These are phyloP conservation scores for Thamnophis sirtalis DNA, from an alignment of 2,113 vertebrate genomes.

Conservation along the genomic window DNA sequence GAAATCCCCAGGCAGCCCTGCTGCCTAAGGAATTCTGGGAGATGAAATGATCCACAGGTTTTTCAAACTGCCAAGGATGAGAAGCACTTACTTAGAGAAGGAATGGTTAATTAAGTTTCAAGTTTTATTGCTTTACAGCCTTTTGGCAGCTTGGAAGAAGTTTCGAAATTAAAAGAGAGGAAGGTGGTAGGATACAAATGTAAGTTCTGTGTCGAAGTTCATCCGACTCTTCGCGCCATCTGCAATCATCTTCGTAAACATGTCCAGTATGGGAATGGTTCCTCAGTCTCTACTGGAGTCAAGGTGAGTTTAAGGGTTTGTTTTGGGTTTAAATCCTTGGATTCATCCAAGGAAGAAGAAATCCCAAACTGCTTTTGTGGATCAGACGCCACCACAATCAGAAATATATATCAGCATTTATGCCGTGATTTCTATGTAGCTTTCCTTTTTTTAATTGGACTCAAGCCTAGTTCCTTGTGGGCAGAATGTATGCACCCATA, in stretches of 20 bases:
- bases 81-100: not conserved
- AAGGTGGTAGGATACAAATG: slow-evolving; percentile 91
- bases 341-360: not conserved
- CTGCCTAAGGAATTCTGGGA: not conserved
- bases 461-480: slow-evolving; percentile 40
- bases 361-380: not conserved
- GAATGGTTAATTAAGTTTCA: slow-evolving; percentile 13
- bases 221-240: slow-evolving; percentile 93
- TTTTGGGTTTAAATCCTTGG: not conserved
- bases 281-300: slow-evolving; percentile 77
- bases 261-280: slow-evolving; percentile 89
- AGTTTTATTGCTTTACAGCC: slow-evolving; percentile 63
- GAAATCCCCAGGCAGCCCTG: not conserved
- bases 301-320: slow-evolving; percentile 64
- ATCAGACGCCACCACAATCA: not conserved
- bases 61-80: not conserved
- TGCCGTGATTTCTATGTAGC: slow-evolving; percentile 31
- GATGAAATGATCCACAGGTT: not conserved
- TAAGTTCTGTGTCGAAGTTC: slow-evolving; percentile 95
- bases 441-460: slow-evolving; percentile 37
- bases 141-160: slow-evolving; percentile 76
- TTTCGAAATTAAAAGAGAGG: slow-evolving; percentile 77
- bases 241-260: slow-evolving; percentile 98
- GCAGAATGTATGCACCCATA: not conserved
- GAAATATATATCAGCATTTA: not conserved